These are phyloP conservation scores for Megaceryle alcyon DNA, from an alignment of 2,797 vertebrate species.

Conservation along the genomic window DNA sequence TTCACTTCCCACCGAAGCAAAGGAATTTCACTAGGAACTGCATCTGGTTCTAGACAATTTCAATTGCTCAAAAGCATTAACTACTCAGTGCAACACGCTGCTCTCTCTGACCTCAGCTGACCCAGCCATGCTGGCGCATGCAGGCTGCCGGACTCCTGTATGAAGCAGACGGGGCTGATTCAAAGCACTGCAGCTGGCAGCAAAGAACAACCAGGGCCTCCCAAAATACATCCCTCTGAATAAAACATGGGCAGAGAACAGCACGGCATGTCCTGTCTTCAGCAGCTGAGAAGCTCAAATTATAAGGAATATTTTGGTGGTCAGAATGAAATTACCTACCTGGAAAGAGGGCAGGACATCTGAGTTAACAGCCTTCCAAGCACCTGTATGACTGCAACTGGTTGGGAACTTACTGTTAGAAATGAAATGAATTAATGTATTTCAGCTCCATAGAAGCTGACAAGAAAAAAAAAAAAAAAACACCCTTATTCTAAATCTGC, in stretches of 20 bases:
- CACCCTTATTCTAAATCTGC: neutral
- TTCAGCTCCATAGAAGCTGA: neutral
- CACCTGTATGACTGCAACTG: neutral
- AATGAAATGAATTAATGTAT: neutral
- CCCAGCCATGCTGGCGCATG: rapidly evolving
- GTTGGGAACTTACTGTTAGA: neutral
- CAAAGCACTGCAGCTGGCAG: neutral
- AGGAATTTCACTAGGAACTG: neutral
- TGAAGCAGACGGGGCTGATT: neutral
- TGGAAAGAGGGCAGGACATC: neutral
- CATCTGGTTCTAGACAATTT: neutral
- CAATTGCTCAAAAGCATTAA: neutral
- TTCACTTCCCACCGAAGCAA: neutral
- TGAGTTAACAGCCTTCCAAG: neutral
- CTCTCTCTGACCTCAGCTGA: neutral
- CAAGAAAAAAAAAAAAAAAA: neutral
- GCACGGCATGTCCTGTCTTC: neutral
- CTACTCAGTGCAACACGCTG: neutral
- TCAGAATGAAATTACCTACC: neutral
- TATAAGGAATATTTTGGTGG: neutral
- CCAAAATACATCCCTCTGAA: neutral
- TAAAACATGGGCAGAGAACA: neutral
- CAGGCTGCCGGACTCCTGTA: neutral
- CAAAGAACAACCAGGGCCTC: neutral
- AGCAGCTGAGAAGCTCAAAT: neutral